Evolutionary conservation across 2,888 invertebrate species (phyloP), one percentile per base, ranked within the genome.

Genomic region (Sialis lutaria): DNA sequence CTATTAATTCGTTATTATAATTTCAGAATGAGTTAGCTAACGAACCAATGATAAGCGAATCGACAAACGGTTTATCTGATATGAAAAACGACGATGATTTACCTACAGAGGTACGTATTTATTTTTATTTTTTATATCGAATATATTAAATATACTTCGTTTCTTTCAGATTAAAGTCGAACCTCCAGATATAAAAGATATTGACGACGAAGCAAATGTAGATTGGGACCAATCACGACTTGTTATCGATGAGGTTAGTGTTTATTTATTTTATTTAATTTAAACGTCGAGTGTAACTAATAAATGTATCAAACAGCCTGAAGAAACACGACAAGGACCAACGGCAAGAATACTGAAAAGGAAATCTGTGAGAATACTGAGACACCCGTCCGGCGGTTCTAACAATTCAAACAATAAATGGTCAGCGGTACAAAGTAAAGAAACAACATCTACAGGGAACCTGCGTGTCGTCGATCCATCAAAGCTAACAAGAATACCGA

Each of bases 401-500:
- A 49, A 40, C 7, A 10, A 37, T 37, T 7, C 37, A 6, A 37
- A n/a, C 6, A 22, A 22, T 4, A 37, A 37, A 8, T 37, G 37
- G 37, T 10, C 40, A 41, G 45, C 22, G 42, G 35, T 40, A 13
- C 30, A 33, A 13, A 10, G 12, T 5, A 50, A 12, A 13, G 44
- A 22, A 6, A 43, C 32, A 35, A 48, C 34, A 41, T 22, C 40
- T 13, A 30, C 44, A 43, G n/a, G 5, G 22, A 10, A 6, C n/a
- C 22, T 12, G 5, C 10, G 8, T n/a, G 30, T 40, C n/a, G 37
- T 42, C 7, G 42, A 47, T 42, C 33, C 12, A 34, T 39, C 33
- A 42, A 52, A 46, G 42, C 40, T 48, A 39, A 55, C 53, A 42
- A 64, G 63, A 55, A 63, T 65, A 46, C 63, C 63, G 7, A 59